Percentiles rank a stretch among this genome's conserved stretches.
Conservation (phyloP, 1,140 invertebrate species). For the Diabrotica undecimpunctata region DNA sequence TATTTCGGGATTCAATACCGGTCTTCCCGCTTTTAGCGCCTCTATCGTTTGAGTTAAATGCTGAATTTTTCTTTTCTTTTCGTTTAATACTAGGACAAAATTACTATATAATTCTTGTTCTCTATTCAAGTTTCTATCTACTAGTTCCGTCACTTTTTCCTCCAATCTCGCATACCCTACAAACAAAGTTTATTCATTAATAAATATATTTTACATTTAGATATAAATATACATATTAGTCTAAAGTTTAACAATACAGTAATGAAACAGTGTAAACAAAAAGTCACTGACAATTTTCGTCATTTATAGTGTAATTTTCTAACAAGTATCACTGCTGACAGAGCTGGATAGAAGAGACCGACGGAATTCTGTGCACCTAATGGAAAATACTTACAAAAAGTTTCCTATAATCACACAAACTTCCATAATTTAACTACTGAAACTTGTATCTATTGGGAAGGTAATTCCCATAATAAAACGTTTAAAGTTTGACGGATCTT, state of each 20-base stretch:
- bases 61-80: constrained; percentile 36
- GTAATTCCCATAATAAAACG: no score
- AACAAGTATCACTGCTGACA: no score
- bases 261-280: background rate
- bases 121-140: constrained; percentile 27
- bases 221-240: no score
- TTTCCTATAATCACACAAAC: no score
- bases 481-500: no score
- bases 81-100: constrained; percentile 31
- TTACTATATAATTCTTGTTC: constrained; percentile 27
- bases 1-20: constrained; percentile 22
- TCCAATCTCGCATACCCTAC: constrained; percentile 20
- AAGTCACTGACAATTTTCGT: background rate
- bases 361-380: no score
- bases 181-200: background rate
- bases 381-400: no score
- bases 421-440: no score
- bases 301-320: no score
- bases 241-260: background rate
- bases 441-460: no score
- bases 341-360: no score
- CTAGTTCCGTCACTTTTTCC: constrained; percentile 28
- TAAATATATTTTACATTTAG: no score
- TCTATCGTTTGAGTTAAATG: constrained; percentile 32
- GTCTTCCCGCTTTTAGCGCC: constrained; percentile 28